Evolutionary conservation across 2,797 vertebrate species (phyloP).

Genomic region (Arctocebus calabarensis): DNA sequence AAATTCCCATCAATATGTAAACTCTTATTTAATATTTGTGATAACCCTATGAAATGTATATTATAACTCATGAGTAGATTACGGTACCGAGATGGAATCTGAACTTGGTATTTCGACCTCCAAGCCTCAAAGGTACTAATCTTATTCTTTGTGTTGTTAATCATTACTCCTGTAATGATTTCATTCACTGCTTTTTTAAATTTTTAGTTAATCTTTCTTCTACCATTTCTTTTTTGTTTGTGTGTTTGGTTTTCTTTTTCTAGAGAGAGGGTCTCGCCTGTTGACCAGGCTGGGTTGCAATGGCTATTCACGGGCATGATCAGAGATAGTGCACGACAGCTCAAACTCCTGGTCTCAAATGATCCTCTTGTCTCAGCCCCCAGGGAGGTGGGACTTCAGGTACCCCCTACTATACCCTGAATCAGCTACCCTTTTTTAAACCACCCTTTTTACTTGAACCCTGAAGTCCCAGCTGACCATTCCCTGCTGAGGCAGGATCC

Average conservation of each 20-base stretch:
- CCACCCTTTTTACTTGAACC: not conserved
- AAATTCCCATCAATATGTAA: not conserved
- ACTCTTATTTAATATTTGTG: constrained; percentile 24
- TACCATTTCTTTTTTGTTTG: not conserved
- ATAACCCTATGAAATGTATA: not conserved
- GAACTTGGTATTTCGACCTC: not conserved
- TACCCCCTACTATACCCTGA: too few species aligned
- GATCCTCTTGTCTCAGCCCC: not conserved
- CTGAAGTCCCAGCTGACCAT: not conserved
- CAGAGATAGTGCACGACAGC: not conserved
- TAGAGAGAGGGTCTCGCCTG: not conserved
- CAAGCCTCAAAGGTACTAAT: not conserved
- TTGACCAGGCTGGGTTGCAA: not conserved
- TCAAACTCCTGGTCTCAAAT: not conserved
- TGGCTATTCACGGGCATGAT: not conserved
- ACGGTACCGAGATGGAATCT: not conserved
- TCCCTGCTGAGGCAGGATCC: not conserved
- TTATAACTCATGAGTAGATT: not conserved
- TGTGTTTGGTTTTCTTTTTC: not conserved
- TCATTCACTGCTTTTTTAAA: not conserved
- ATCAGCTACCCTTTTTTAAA: not conserved
- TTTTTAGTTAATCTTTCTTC: constrained; percentile 22
- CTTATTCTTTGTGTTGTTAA: not conserved
- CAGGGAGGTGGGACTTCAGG: not conserved
- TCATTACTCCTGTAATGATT: constrained; percentile 11